A percentile compares a stretch with the other conserved stretches of the same genome.
phyloP scores from a whole-genome alignment of 2,888 invertebrate species.

The Alentia gelatinosa region DNA sequence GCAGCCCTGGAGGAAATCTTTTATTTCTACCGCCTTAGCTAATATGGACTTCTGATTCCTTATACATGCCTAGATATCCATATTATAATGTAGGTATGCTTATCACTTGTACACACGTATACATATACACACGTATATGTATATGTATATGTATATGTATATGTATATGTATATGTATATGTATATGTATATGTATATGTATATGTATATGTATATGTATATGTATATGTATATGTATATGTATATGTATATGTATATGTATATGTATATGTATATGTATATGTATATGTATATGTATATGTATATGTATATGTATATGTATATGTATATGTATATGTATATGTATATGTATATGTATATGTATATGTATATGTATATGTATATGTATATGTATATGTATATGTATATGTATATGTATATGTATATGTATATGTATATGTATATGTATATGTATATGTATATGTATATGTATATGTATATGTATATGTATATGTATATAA shows the following conservation, averaged over 20 bases:
- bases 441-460: slow-evolving; percentile 15
- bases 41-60: no score
- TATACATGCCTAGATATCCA: no score
- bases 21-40: no score
- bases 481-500: background rate
- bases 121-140: background rate
- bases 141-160: background rate
- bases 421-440: background rate
- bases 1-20: no score
- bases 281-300: background rate
- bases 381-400: background rate
- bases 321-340: background rate
- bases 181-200: background rate
- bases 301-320: background rate
- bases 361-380: background rate
- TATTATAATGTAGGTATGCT: no score
- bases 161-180: background rate
- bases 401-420: background rate
- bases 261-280: background rate
- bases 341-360: background rate
- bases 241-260: background rate
- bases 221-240: background rate
- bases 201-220: background rate
- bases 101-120: no score
- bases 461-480: slow-evolving; percentile 8